These are phyloP conservation scores for Agrotis ipsilon DNA, from an alignment of 2,888 invertebrate genomes.

Conservation along the genomic window DNA sequence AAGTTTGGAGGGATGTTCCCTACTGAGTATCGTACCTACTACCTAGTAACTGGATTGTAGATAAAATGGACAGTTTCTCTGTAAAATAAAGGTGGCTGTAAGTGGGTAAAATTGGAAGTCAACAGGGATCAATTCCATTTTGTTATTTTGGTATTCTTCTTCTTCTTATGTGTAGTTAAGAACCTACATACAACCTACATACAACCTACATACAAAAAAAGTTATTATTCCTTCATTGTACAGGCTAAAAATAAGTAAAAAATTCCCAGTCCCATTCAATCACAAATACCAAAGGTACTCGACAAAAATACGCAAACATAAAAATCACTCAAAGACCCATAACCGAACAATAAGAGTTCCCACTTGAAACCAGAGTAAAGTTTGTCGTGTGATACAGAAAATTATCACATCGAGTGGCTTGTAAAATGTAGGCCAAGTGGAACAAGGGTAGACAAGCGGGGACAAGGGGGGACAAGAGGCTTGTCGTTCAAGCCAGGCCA, in stretches of 20 bases:
- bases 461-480: slow-evolving; percentile 10
- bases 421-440: slow-evolving; percentile 72
- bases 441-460: slow-evolving; percentile 25
- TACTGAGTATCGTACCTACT: too few species aligned
- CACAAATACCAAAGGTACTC: slow-evolving; percentile 11
- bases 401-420: slow-evolving; percentile 66
- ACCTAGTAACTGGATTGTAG: too few species aligned
- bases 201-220: too few species aligned
- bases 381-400: slow-evolving; percentile 70
- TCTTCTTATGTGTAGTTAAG: too few species aligned
- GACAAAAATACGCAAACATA: slow-evolving; percentile 35
- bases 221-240: too few species aligned
- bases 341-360: slow-evolving; percentile 43
- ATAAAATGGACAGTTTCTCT: too few species aligned
- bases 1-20: too few species aligned
- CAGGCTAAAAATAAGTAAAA: background rate
- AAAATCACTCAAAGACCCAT: slow-evolving; percentile 41
- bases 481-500: slow-evolving; percentile 63
- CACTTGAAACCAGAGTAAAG: slow-evolving; percentile 55
- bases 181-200: too few species aligned
- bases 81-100: too few species aligned
- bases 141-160: too few species aligned
- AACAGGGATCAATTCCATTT: too few species aligned
- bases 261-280: background rate
- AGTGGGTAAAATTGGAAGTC: too few species aligned